Base-by-base conservation (phyloP, 1,140 invertebrate species). In the Neodiprion lecontei region DNA sequence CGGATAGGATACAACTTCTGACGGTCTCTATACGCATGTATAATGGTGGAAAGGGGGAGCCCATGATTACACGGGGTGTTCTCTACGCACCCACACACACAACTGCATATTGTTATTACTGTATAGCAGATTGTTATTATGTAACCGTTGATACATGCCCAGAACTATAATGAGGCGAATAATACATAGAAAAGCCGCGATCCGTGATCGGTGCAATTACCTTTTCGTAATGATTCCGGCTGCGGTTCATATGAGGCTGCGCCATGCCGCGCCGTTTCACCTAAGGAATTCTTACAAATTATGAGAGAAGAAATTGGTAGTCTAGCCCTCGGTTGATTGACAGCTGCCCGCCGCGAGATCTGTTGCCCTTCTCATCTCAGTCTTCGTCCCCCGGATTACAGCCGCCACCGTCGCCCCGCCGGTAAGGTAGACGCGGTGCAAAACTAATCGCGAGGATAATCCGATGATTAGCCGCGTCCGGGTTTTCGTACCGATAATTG, bases 131-230 rank as follows among this genome's bases (percentile, higher is more conserved):
- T 61, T 61, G 53, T 61, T 61, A 61, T 61, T 61, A 61, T 61
- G n/a, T 17, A 61, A 61, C 53, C 53, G 53, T 61, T 12, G 53
- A 61, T 61, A 61, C n/a, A 40, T 40, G 28, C 28, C 28, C 28
- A 40, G 28, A 40, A 61, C 53, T 61, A 61, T 61, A 61, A 61
- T 61, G 7, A 61, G 53, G 53, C 53, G 53, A 61, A 61, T 61
- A 61, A 87, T 87, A 87, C 86, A 87, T 87, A 87, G 85, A 84
- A 40, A 40, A 87, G 82, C 86, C 82, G 84, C 82, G 79, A 79
- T 87, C 87, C 86, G 84, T 85, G 85, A 86, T 87, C 84, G 84
- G 83, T 80, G 86, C 86, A 88, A 88, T 88, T 88, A 88, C 86
- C 81, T 81, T 84, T 83, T 87, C 86, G 87, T 88, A 87, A 88